Evolutionary conservation across 2,797 vertebrate species (phyloP), one percentile per base, ranked within the genome.

Genomic region (Acanthurus lineatus): DNA sequence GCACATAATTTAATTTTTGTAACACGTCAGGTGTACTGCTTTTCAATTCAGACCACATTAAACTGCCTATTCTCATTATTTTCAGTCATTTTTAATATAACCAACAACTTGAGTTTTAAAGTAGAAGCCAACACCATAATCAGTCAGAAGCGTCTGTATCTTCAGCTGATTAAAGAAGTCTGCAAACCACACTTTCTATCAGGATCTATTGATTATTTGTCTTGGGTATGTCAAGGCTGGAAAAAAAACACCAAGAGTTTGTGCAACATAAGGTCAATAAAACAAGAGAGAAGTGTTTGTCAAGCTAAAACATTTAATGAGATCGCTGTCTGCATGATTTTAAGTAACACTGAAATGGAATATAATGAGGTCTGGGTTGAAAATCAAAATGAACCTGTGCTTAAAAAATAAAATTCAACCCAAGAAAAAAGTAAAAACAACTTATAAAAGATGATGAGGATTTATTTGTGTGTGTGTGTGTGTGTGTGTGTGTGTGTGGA

Each of bases 191-290:
- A 1, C 40, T 22, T 28, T 75, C 15, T 68, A 15, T 60, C 32
- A 49, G 12, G 9, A 35, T 58, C 12, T 15, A 85, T 61, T 35
- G 59, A 83, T 77, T 76, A 15, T 66, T 69, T 69, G 45, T 59
- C 72, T 40, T 8, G 8, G 15, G 6, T 47, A 1, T 3, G 35
- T 57, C 57, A 32, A 9, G 6, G 6, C 48, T 15, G 8, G 9
- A 5, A 68, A 40, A 73, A 59, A 76, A 25, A 25, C n/a, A 25
- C 2, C 28, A 74, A 65, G 64, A 25, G 53, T 67, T 60, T 61
- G 62, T 48, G 56, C 14, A 42, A 22, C 54, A 60, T 28, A 4
- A 63, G 64, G 52, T 77, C 72, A 73, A 76, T 76, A 73, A 70
- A 63, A 59, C 53, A 32, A 9, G 0, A 49, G 16, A 35, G 66